Evolutionary conservation across 2,113 vertebrate species (phyloP).

Genomic region (Seriola dumerili): DNA sequence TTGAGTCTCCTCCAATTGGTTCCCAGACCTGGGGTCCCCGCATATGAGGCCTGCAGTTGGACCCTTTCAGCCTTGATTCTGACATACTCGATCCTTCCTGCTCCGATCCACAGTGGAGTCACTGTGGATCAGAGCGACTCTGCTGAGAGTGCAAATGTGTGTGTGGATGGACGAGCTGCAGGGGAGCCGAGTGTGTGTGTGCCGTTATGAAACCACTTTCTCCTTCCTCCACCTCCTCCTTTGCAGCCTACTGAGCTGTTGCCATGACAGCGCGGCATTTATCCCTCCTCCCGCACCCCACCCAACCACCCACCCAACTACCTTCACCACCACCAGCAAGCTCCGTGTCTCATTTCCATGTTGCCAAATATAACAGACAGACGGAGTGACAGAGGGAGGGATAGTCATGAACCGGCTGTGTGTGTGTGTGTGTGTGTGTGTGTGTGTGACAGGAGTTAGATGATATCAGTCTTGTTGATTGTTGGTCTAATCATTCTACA

Average conservation of each 20-base stretch:
- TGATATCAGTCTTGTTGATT: too few relatives aligned
- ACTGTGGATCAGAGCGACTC: neutral
- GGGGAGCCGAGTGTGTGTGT: constrained; percentile 15
- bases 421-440: neutral
- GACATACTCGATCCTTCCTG: neutral
- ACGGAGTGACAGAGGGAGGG: constrained; percentile 30
- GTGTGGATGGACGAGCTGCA: neutral
- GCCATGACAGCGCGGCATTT: constrained; percentile 64
- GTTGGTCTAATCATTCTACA: too few relatives aligned
- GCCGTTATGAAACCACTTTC: constrained; percentile 49
- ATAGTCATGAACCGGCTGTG: neutral
- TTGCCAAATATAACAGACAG: constrained; percentile 69
- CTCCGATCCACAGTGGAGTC: constrained; percentile 8
- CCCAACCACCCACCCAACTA: neutral
- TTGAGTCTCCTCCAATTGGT: neutral
- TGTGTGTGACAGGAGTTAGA: too few relatives aligned
- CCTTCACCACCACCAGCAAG: constrained; percentile 19
- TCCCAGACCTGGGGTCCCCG: neutral
- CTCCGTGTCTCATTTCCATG: constrained; percentile 61
- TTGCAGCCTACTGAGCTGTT: constrained; percentile 61
- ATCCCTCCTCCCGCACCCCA: constrained; percentile 17
- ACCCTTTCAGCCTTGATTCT: neutral
- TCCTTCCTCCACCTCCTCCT: constrained; percentile 37
- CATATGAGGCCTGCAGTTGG: too few relatives aligned
- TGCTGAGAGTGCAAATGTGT: neutral